Conservation (phyloP, 1,140 invertebrate genomes). For the Caerostris extrusa region DNA sequence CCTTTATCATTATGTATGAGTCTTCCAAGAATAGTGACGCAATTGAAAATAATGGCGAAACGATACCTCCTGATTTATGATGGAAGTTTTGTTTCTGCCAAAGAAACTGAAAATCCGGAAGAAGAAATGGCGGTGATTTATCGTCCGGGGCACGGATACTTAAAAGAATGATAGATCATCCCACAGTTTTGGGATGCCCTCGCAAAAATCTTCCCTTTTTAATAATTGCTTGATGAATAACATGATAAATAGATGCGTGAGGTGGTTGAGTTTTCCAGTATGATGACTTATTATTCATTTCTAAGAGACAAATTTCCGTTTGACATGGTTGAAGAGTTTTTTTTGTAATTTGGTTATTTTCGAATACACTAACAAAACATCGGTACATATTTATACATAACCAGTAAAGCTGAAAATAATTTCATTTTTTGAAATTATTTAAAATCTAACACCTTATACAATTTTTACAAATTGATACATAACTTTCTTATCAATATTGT, state of each 20-base stretch:
- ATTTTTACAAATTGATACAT: too few species aligned
- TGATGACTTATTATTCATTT: neutral
- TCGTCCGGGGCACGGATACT: neutral
- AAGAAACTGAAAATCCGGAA: slow-evolving; percentile 33
- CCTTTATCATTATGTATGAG: slow-evolving; percentile 58
- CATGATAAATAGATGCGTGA: slow-evolving; percentile 3
- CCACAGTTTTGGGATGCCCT: neutral
- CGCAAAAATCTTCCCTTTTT: slow-evolving; percentile 41
- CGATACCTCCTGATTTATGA: slow-evolving; percentile 61
- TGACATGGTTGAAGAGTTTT: too few species aligned
- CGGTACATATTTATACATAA: too few species aligned
- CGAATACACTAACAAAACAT: too few species aligned
- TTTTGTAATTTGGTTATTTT: too few species aligned
- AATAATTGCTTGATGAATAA: slow-evolving; percentile 59
- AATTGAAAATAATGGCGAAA: slow-evolving; percentile 56
- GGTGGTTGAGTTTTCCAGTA: neutral
- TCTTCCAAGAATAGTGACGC: neutral
- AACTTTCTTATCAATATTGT: too few species aligned
- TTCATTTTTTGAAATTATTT: too few species aligned
- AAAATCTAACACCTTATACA: too few species aligned
- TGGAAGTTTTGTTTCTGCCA: slow-evolving; percentile 60
- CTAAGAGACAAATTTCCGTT: neutral
- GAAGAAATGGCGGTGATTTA: slow-evolving; percentile 30
- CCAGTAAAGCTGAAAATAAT: too few species aligned
- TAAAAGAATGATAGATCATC: slow-evolving; percentile 51